These are phyloP conservation scores for Torymus texanus DNA, from an alignment of 2,888 invertebrate species.

Conservation along the genomic window DNA sequence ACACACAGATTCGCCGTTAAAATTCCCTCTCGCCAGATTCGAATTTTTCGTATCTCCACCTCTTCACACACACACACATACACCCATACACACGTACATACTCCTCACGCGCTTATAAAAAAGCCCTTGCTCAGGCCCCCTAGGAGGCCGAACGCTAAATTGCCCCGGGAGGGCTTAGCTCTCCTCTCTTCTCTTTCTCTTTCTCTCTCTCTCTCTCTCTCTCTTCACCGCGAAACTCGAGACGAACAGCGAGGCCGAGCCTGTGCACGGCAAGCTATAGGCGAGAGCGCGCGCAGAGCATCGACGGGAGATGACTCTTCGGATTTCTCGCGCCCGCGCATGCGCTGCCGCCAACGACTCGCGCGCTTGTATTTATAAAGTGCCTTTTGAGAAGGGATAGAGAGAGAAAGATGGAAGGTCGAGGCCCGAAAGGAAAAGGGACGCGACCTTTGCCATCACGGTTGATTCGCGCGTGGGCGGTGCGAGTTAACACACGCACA, in stretches of 20 bases:
- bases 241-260: slow-evolving; percentile 19
- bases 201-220: background rate
- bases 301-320: slow-evolving; percentile 50
- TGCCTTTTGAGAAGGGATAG: slow-evolving; percentile 24
- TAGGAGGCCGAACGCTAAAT: slow-evolving; percentile 47
- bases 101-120: slow-evolving; percentile 25
- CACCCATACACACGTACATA: background rate
- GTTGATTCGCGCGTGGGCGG: slow-evolving; percentile 4
- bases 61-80: background rate
- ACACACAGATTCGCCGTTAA: too few species aligned
- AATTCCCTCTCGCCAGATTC: slow-evolving; percentile 7
- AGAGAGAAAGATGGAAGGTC: background rate
- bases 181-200: background rate
- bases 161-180: slow-evolving; percentile 28
- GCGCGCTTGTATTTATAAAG: slow-evolving; percentile 45
- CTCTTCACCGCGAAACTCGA: slow-evolving; percentile 46
- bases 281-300: background rate
- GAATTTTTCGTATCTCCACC: slow-evolving; percentile 17
- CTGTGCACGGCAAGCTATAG: background rate
- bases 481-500: too few species aligned
- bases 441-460: slow-evolving; percentile 26
- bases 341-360: slow-evolving; percentile 6
- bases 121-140: slow-evolving; percentile 35
- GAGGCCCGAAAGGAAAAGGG: background rate
- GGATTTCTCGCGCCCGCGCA: slow-evolving; percentile 51